Evolutionary conservation across 2,797 vertebrate species (phyloP).

Genomic region (Champsocephalus esox): DNA sequence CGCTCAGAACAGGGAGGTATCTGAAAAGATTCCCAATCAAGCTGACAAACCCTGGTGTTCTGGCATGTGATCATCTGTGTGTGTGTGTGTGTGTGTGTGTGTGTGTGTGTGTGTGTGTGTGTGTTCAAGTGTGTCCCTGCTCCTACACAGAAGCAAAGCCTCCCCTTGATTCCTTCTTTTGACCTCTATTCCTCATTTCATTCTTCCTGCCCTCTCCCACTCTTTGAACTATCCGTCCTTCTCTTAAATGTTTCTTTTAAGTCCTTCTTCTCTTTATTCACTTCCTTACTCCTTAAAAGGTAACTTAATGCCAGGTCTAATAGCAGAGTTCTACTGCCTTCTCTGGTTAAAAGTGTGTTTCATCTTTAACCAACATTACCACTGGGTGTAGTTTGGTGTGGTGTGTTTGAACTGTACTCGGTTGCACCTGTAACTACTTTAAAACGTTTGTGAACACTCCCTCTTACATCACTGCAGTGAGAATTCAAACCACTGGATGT

Average conservation of each 20-base stretch:
- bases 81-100: slow-evolving; percentile 24
- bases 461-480: not conserved
- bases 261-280: not conserved
- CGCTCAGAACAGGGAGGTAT: slow-evolving; percentile 61
- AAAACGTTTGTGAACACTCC: not conserved
- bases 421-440: slow-evolving; percentile 3
- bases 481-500: not conserved
- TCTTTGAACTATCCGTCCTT: slow-evolving; percentile 16
- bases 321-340: not conserved
- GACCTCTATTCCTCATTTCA: slow-evolving; percentile 38
- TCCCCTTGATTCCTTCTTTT: slow-evolving; percentile 41
- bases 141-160: slow-evolving; percentile 7
- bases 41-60: slow-evolving; percentile 58
- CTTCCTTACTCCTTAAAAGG: not conserved
- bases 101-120: slow-evolving; percentile 27
- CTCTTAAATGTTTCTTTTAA: not conserved
- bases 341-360: not conserved
- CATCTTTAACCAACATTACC: not conserved
- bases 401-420: not conserved
- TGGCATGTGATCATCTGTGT: slow-evolving; percentile 42
- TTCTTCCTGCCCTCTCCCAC: slow-evolving; percentile 7
- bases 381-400: not conserved
- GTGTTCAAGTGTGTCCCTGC: not conserved
- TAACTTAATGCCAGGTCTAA: not conserved
- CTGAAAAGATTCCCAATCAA: slow-evolving; percentile 63